Evolutionary conservation across 2,888 invertebrate species (phyloP).

Genomic region (Parthenolecanium corni): DNA sequence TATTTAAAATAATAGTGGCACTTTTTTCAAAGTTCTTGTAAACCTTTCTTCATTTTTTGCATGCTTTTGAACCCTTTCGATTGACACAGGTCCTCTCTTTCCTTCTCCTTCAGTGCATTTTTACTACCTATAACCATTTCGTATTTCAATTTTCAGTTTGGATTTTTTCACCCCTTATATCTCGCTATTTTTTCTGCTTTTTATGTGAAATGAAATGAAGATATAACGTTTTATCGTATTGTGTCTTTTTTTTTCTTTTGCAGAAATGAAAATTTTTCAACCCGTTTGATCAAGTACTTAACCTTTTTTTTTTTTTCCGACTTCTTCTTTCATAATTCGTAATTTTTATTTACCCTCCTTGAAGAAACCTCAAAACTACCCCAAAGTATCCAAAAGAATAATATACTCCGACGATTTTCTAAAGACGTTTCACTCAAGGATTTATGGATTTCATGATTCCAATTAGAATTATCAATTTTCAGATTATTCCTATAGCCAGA

Average conservation of each 20-base stretch:
- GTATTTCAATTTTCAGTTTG: not conserved
- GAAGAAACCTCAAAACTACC: too few relatives aligned
- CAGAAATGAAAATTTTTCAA: not conserved
- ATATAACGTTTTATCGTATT: not conserved
- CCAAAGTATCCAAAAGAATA: too few relatives aligned
- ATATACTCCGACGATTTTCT: too few relatives aligned
- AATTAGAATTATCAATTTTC: too few relatives aligned
- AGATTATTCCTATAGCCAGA: too few relatives aligned
- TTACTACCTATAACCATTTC: not conserved
- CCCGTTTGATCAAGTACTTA: not conserved
- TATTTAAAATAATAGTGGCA: slow-evolving; percentile 7
- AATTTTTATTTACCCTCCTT: too few relatives aligned
- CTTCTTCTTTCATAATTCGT: too few relatives aligned
- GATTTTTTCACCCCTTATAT: not conserved
- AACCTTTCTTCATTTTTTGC: not conserved
- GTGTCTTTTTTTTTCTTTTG: not conserved
- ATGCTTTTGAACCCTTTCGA: not conserved
- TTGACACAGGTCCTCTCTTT: not conserved
- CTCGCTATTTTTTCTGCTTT: not conserved
- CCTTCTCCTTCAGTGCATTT: too few relatives aligned
- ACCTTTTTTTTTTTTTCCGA: too few relatives aligned
- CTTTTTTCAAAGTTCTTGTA: not conserved
- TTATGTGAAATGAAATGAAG: not conserved
- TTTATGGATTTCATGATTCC: too few relatives aligned
- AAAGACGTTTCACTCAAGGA: too few relatives aligned